Evolutionary conservation across 2,113 vertebrate species (phyloP).

Genomic region (Poecilia latipinna): DNA sequence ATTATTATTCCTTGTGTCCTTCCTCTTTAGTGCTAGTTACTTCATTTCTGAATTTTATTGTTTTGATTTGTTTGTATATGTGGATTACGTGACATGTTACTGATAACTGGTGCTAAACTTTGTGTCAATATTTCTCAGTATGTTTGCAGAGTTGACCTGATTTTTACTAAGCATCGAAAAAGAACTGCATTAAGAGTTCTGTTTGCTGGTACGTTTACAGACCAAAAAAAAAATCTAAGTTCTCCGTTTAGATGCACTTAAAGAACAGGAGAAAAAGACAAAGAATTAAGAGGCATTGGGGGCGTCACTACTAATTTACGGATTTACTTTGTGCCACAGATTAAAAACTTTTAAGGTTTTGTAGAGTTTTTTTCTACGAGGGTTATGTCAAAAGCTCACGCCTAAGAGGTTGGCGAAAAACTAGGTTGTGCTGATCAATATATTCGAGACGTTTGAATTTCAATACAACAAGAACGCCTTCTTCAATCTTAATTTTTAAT

Average conservation of each 20-base stretch:
- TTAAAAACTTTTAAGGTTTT: slow-evolving; percentile 19
- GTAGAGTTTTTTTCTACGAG: neutral
- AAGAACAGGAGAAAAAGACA: neutral
- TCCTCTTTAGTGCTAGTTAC: neutral
- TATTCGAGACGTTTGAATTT: slow-evolving; percentile 71
- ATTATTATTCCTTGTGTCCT: no score
- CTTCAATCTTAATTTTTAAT: slow-evolving; percentile 77
- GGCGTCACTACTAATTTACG: neutral
- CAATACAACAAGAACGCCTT: slow-evolving; percentile 50
- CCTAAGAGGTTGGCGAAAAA: slow-evolving; percentile 37
- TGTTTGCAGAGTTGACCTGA: neutral
- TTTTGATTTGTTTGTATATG: neutral
- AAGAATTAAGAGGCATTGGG: no score
- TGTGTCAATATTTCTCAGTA: neutral
- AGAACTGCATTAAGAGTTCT: neutral
- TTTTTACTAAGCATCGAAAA: neutral
- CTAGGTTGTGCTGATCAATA: slow-evolving; percentile 62
- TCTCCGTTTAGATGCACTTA: neutral
- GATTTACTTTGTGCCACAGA: slow-evolving; percentile 16
- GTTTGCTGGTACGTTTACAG: neutral
- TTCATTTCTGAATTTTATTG: neutral
- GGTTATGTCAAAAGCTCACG: slow-evolving; percentile 3
- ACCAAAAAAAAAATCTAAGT: neutral
- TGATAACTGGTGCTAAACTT: neutral
- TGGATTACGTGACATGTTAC: neutral